A percentile compares a stretch with the other conserved stretches of the same genome.
phyloP scores from a whole-genome alignment of 2,797 vertebrate genomes.

The Mastacembelus armatus region DNA sequence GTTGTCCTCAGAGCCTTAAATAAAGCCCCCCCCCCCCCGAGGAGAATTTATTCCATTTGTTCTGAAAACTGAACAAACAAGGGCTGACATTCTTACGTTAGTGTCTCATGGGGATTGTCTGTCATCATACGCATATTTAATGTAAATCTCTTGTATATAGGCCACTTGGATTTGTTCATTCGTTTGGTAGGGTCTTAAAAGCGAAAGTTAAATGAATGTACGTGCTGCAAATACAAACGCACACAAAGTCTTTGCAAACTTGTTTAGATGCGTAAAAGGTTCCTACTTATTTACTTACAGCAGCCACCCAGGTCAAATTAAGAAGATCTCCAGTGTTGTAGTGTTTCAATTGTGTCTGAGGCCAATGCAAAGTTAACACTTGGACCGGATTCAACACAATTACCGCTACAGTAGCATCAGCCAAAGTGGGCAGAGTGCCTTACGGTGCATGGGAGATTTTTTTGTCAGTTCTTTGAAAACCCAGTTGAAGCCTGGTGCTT shows the following conservation, averaged over 20 bases:
- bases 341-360: slow-evolving; percentile 1
- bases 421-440: slow-evolving; percentile 68
- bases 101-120: slow-evolving; percentile 30
- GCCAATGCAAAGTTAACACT: slow-evolving; percentile 6
- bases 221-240: slow-evolving; percentile 34
- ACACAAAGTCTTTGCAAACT: slow-evolving; percentile 33
- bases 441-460: slow-evolving; percentile 27
- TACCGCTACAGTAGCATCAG: slow-evolving; percentile 49
- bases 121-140: slow-evolving; percentile 76
- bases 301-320: slow-evolving; percentile 1
- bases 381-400: slow-evolving; percentile 47
- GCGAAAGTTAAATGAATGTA: slow-evolving; percentile 76
- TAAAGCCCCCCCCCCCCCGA: not conserved
- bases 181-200: slow-evolving; percentile 39
- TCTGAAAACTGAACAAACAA: slow-evolving; percentile 24
- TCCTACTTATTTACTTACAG: not conserved
- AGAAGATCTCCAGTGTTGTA: slow-evolving; percentile 22
- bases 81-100: slow-evolving; percentile 11
- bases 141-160: slow-evolving; percentile 86
- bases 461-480: slow-evolving; percentile 5
- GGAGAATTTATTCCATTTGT: slow-evolving; percentile 30
- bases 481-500: slow-evolving; percentile 60
- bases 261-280: not conserved
- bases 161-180: slow-evolving; percentile 55
- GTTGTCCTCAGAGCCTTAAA: slow-evolving; percentile 31